phyloP scores from a whole-genome alignment of 2,888 invertebrate genomes.

The Exocentrus adspersus region DNA sequence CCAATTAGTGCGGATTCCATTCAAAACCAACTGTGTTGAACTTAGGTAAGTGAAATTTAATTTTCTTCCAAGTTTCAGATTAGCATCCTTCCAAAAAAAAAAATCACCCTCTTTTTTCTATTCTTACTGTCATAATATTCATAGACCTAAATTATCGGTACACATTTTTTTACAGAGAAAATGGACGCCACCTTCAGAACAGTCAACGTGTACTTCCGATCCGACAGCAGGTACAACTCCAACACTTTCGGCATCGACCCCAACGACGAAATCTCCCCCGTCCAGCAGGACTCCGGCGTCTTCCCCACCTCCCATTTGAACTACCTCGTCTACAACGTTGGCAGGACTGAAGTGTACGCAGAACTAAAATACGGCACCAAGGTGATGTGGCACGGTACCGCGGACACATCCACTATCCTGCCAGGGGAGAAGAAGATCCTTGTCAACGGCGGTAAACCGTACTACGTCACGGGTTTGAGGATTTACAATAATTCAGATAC shows the following conservation, averaged over 20 bases:
- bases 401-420: background rate
- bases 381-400: conserved; percentile 17
- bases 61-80: too few species aligned
- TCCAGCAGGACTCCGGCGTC: conserved; percentile 2
- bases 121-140: too few species aligned
- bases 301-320: conserved; percentile 3
- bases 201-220: background rate
- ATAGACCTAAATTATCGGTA: too few species aligned
- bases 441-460: conserved; percentile 3
- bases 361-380: conserved; percentile 22
- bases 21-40: too few species aligned
- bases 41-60: too few species aligned
- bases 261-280: background rate
- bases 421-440: conserved; percentile 27
- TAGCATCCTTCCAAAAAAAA: too few species aligned
- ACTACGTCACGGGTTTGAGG: conserved; percentile 23
- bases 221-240: conserved; percentile 1
- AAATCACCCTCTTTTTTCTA: too few species aligned
- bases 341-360: conserved; percentile 22
- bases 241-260: background rate
- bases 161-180: too few species aligned
- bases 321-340: conserved; percentile 25
- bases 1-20: too few species aligned
- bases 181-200: too few species aligned
- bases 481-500: conserved; percentile 14